Evolutionary conservation across 1,140 invertebrate species (phyloP), one percentile per base, ranked within the genome.

Genomic region (Drosophila trapezifrons): DNA sequence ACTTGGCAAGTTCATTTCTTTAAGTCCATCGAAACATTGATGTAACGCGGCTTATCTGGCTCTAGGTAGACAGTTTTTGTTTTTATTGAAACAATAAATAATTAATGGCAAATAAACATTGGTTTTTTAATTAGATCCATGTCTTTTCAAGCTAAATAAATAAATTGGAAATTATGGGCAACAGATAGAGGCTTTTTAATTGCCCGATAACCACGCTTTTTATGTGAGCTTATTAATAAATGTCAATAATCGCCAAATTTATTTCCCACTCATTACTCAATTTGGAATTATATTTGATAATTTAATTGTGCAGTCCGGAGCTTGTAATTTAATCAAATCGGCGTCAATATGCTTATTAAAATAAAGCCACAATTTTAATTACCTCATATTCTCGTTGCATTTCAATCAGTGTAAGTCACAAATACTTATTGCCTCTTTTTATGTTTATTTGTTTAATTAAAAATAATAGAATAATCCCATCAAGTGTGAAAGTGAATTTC

Each of bases 331-430:
- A 62, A 43, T 64, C 54, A 43, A 43, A 25, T 42, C 32, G 59
- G 47, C 29, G 59, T 62, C 47, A 51, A 51, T 62, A 49, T 56
- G 63, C 57, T 79, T 25, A 78, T 54, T 73, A 65, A 45, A 43
- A 35, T 20, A 56, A 55, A 32, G 18, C 37, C 38, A 38, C 37
- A 35, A 4, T 22, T 52, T 38, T 37, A 56, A 59, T 67, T 60
- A 69, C 18, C 49, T 17, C 43, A 56, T n/a, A n/a, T 8, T 27
- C 17, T 8, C 12, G 13, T 27, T 12, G 2, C 13, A 22, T 22
- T 55, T 22, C 52, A 40, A 55, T 40, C 18, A 20, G 18, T 52
- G 17, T 20, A 51, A 20, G 2, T n/a, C 27, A 5, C 27, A 32
- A 52, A 54, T 51, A 32, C 13, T 35, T 20, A 22, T 22, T 2